Conservation (phyloP, 2,113 vertebrate species). For the Fregetta grallaria region DNA sequence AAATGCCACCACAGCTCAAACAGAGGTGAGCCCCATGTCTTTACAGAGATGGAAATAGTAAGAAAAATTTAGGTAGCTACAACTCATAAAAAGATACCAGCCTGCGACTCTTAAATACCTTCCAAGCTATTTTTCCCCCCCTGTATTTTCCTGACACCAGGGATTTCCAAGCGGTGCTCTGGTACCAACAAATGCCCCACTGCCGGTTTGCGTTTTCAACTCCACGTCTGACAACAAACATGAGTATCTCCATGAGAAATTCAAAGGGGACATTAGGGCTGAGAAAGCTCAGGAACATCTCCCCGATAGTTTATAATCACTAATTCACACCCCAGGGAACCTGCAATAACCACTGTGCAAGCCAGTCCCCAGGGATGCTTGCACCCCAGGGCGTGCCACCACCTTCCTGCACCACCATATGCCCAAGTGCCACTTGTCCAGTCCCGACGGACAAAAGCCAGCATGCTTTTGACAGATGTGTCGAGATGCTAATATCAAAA, state of each 20-base stretch:
- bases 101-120: not conserved
- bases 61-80: not conserved
- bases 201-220: not conserved
- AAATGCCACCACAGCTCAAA: not conserved
- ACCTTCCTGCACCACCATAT: not conserved
- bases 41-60: not conserved
- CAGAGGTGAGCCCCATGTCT: not conserved
- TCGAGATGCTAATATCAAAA: not conserved
- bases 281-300: not conserved
- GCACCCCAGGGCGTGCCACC: not conserved
- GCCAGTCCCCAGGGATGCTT: not conserved
- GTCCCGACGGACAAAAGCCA: accelerated
- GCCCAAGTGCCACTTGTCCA: not conserved
- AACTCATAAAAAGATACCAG: not conserved
- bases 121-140: not conserved
- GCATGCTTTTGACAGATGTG: accelerated
- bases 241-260: not conserved
- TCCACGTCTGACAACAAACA: not conserved
- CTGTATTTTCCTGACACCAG: not conserved
- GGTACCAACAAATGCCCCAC: not conserved
- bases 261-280: not conserved
- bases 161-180: not conserved
- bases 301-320: not conserved
- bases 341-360: not conserved
- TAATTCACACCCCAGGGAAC: not conserved